Evolutionary conservation across 2,888 invertebrate species (phyloP).

Genomic region (Heliconius hortense): DNA sequence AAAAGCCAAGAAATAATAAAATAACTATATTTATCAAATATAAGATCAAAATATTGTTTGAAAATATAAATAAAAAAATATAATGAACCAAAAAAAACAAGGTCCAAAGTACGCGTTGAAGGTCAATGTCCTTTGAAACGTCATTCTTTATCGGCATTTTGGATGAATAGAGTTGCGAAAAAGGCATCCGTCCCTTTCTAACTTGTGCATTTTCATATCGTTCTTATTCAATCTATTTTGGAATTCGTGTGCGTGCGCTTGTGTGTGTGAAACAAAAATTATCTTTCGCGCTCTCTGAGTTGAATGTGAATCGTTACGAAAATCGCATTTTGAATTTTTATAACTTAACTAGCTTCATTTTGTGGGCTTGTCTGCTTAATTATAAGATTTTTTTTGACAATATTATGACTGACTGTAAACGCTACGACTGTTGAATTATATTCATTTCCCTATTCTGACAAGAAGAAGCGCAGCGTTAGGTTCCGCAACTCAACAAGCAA

Average conservation of each 20-base stretch:
- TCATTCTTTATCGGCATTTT: conserved; percentile 82
- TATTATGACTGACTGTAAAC: background rate
- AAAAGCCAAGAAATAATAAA: background rate
- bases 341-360: conserved; percentile 38
- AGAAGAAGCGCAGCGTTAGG: too few relatives aligned
- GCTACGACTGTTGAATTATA: too few relatives aligned
- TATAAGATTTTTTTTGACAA: background rate
- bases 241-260: conserved; percentile 64
- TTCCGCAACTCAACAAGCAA: too few relatives aligned
- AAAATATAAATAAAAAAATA: conserved; percentile 17
- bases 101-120: conserved; percentile 46
- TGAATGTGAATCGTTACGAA: conserved; percentile 68
- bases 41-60: background rate
- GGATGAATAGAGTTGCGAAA: conserved; percentile 68
- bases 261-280: conserved; percentile 72
- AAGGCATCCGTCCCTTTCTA: conserved; percentile 61
- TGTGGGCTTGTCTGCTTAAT: conserved; percentile 13
- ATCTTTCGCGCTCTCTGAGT: conserved; percentile 60
- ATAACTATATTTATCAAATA: background rate
- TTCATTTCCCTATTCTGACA: too few relatives aligned
- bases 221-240: conserved; percentile 69
- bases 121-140: conserved; percentile 75
- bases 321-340: conserved; percentile 66
- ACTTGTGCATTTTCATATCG: conserved; percentile 67
- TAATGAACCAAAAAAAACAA: conserved; percentile 27